Conservation (phyloP, 2,888 invertebrate genomes). For the Ametastegia equiseti region DNA sequence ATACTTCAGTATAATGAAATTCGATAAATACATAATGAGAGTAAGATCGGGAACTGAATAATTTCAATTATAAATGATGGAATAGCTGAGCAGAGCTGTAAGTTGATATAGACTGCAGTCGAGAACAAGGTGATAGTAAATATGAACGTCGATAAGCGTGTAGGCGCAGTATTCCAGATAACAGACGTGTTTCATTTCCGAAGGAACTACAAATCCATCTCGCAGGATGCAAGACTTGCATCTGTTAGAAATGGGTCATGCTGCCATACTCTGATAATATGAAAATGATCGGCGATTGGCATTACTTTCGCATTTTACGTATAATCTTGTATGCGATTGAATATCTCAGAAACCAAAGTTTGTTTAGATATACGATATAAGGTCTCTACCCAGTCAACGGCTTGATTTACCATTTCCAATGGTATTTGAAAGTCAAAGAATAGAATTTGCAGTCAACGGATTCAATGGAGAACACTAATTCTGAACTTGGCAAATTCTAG, state of each 20-base stretch:
- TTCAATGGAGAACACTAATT: too few species aligned
- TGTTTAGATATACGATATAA: not conserved
- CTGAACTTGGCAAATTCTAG: too few species aligned
- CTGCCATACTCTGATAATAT: too few species aligned
- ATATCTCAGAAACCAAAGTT: not conserved
- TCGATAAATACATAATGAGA: not conserved
- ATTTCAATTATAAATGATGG: not conserved
- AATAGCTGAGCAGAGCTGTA: not conserved
- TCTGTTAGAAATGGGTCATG: not conserved
- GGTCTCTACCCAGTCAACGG: not conserved
- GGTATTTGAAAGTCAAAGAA: not conserved
- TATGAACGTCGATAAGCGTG: not conserved
- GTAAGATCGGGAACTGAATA: not conserved
- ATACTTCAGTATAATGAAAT: too few species aligned
- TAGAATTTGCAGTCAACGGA: not conserved
- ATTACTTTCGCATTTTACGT: not conserved
- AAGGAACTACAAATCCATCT: not conserved
- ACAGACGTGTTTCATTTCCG: conserved; percentile 13
- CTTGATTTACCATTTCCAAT: not conserved
- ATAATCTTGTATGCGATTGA: not conserved
- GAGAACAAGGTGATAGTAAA: not conserved
- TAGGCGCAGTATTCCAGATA: conserved; percentile 24
- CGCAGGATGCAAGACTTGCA: not conserved
- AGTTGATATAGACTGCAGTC: conserved; percentile 2
- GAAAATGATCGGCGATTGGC: not conserved